Evolutionary conservation across 2,113 vertebrate species (phyloP).

Genomic region (Passer domesticus): DNA sequence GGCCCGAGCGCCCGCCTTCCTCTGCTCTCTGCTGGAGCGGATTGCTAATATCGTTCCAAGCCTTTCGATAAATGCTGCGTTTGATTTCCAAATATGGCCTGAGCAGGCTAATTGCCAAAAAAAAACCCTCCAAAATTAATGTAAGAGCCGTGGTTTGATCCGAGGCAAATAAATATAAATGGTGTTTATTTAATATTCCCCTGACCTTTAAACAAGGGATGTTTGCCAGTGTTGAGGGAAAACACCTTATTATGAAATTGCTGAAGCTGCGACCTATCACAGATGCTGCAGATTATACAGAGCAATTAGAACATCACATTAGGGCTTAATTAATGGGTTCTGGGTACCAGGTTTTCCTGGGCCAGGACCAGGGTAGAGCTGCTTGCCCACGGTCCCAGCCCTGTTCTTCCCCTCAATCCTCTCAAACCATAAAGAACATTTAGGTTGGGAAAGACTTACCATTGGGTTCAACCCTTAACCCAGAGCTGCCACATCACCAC

Average conservation of each 20-base stretch:
- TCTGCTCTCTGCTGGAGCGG: background rate
- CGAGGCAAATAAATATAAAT: conserved; percentile 39
- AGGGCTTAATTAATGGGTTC: background rate
- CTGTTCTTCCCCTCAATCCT: background rate
- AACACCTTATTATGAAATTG: background rate
- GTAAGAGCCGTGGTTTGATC: background rate
- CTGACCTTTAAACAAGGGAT: conserved; percentile 22
- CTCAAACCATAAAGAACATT: background rate
- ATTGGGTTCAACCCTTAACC: background rate
- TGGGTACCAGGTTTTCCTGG: background rate
- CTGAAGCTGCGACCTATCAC: background rate
- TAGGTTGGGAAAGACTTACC: background rate
- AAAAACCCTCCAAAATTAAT: conserved; percentile 14
- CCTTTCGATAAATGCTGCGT: conserved; percentile 17
- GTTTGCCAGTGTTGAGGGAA: background rate
- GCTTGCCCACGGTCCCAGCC: fast-evolving
- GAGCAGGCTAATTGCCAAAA: conserved; percentile 27
- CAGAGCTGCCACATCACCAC: background rate
- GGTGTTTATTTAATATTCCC: conserved; percentile 29
- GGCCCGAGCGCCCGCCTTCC: background rate
- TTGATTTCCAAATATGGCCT: conserved; percentile 11
- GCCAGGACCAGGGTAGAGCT: background rate
- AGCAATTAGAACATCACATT: background rate
- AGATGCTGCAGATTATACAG: background rate
- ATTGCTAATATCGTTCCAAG: background rate